These are phyloP conservation scores for Callimorpha dominula DNA, from an alignment of 2,888 invertebrate species.

Conservation along the genomic window DNA sequence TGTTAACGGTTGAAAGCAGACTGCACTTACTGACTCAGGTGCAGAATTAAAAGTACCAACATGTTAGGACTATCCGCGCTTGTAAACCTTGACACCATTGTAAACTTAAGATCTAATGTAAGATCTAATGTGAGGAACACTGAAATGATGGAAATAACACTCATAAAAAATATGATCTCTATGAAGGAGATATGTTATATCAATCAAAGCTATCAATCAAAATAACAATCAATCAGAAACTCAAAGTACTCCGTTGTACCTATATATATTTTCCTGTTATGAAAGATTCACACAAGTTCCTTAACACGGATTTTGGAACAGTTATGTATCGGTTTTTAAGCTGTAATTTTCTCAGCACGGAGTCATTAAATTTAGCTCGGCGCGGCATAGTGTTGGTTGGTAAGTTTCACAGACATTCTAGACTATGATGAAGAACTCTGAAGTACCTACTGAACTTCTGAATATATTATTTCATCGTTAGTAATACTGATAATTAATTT, in stretches of 20 bases:
- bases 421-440: too few relatives aligned
- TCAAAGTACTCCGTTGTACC: background rate
- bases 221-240: background rate
- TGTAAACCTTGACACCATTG: conserved; percentile 31
- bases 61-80: conserved; percentile 51
- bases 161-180: background rate
- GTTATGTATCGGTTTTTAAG: too few relatives aligned
- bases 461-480: too few relatives aligned
- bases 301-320: too few relatives aligned
- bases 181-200: background rate
- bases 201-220: background rate
- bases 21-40: conserved; percentile 80
- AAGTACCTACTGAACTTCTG: too few relatives aligned
- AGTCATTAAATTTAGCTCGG: too few relatives aligned
- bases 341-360: too few relatives aligned
- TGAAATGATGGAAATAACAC: background rate
- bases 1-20: conserved; percentile 48
- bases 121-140: background rate
- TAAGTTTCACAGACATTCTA: too few relatives aligned
- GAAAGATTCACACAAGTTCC: too few relatives aligned
- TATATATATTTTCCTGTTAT: too few relatives aligned
- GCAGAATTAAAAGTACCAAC: conserved; percentile 74
- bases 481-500: too few relatives aligned
- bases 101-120: conserved; percentile 36
- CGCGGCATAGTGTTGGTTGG: too few relatives aligned